Conservation (phyloP, 92 coral and sea anemone species). For the Diadumene lineata region DNA sequence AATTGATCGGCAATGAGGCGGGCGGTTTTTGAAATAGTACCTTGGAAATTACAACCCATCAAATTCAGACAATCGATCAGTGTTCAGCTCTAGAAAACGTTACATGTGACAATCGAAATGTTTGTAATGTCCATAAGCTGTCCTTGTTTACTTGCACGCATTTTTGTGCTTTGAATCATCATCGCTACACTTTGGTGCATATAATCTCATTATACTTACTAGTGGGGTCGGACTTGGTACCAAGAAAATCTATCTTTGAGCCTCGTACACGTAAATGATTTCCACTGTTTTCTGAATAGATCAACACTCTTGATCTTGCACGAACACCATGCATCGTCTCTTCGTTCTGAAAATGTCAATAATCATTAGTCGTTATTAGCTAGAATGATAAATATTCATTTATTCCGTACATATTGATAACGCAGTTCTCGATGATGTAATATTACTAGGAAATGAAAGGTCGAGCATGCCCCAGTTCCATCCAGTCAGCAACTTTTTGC, state of each 20-base stretch:
- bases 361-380: background rate
- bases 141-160: slow-evolving; percentile 1
- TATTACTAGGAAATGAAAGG: background rate
- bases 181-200: background rate
- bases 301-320: background rate
- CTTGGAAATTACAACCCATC: slow-evolving; percentile 1
- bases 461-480: background rate
- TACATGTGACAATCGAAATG: no score
- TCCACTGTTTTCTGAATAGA: slow-evolving; percentile 17
- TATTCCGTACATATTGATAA: background rate
- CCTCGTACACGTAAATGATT: slow-evolving; percentile 21
- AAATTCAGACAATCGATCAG: no score
- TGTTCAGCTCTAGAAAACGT: background rate
- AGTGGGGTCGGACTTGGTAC: background rate
- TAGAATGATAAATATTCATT: background rate
- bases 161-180: background rate
- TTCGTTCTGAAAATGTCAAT: background rate
- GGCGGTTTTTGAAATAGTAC: slow-evolving; percentile 27
- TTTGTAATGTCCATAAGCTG: background rate
- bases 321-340: background rate
- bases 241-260: slow-evolving; percentile 6
- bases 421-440: background rate
- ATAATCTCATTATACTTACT: slow-evolving; percentile 4
- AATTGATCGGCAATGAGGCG: slow-evolving; percentile 22
- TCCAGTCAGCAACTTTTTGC: background rate